phyloP scores from a whole-genome alignment of 2,797 vertebrate genomes.

The Rhynchotus rufescens region DNA sequence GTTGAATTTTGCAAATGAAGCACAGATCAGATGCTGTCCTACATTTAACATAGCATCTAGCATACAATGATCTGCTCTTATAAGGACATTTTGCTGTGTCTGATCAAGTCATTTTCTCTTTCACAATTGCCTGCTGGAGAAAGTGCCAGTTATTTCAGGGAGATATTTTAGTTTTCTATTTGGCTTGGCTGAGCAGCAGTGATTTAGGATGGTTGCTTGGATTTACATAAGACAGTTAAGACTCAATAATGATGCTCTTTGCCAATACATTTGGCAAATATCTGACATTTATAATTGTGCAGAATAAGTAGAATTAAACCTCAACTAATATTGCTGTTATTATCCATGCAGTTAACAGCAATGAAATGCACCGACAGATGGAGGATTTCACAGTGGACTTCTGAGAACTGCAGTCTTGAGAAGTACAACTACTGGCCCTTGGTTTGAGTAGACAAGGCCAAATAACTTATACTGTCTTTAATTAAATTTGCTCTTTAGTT shows the following conservation, averaged over 20 bases:
- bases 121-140: neutral
- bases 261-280: neutral
- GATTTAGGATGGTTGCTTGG: neutral
- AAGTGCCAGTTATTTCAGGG: neutral
- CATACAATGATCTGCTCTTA: neutral
- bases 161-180: constrained; percentile 25
- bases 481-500: neutral
- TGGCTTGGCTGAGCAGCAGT: constrained; percentile 22
- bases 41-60: neutral
- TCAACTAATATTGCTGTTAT: neutral
- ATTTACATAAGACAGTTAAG: constrained; percentile 26
- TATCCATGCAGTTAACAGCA: neutral
- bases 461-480: neutral
- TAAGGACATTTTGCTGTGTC: neutral
- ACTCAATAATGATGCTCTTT: neutral
- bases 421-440: neutral
- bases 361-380: neutral
- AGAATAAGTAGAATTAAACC: constrained; percentile 9
- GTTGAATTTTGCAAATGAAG: neutral
- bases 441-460: neutral
- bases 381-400: neutral
- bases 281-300: neutral
- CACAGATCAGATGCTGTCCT: neutral
- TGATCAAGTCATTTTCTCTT: neutral
- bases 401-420: neutral